Evolutionary conservation across 2,113 vertebrate genomes (phyloP).

Genomic region (Hemichromis elongatus): DNA sequence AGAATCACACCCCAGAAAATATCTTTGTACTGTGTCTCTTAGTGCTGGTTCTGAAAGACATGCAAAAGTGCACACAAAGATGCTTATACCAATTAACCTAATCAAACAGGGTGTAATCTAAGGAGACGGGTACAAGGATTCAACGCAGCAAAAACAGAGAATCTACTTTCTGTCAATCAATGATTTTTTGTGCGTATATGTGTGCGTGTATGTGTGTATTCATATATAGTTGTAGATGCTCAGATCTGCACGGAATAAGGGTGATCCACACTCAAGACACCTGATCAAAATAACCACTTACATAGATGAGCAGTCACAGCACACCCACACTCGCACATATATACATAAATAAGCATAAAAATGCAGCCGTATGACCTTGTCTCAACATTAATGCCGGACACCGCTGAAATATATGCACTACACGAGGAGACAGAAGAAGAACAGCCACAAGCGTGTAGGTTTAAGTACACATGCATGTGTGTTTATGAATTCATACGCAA

Average conservation of each 20-base stretch:
- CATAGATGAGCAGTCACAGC: constrained; percentile 34
- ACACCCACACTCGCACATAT: constrained; percentile 12
- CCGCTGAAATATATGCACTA: constrained; percentile 43
- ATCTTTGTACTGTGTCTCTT: neutral
- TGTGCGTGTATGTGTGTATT: neutral
- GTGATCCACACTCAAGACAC: neutral
- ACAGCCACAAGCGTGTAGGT: neutral
- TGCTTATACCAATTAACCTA: neutral
- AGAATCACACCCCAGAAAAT: neutral
- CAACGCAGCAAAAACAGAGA: neutral
- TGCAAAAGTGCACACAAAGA: neutral
- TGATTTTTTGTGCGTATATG: neutral
- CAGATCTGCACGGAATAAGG: constrained; percentile 5
- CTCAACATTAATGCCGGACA: constrained; percentile 11
- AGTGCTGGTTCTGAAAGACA: neutral
- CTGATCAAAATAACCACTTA: constrained; percentile 45
- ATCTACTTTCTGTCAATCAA: neutral
- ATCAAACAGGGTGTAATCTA: neutral
- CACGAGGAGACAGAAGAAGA: neutral
- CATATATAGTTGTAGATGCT: neutral
- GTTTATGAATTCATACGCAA: neutral
- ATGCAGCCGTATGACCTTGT: constrained; percentile 46
- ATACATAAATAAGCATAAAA: constrained; percentile 28
- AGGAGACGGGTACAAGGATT: neutral
- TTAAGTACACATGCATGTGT: neutral